Evolutionary conservation across 1,140 invertebrate genomes (phyloP), one percentile per base, ranked within the genome.

Genomic region (Tachypleus tridentatus): DNA sequence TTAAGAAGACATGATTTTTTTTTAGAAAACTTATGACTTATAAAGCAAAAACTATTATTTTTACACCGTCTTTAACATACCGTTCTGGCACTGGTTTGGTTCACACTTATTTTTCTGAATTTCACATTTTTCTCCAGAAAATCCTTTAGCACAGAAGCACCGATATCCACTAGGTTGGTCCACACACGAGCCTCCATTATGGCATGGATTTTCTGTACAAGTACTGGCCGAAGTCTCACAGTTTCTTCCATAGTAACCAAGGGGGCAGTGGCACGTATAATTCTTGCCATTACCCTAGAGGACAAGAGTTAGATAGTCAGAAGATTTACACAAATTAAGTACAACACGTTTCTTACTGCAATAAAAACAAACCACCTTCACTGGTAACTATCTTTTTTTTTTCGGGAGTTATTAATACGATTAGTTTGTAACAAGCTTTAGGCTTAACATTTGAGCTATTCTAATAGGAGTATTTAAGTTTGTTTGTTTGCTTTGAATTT

Each of bases 31-130:
- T 29, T 29, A 29, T 29, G 29, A 29, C 29, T 29, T 29, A 29
- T 29, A 29, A 29, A 29, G 29, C 29, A 29, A 29, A 29, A 29
- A 29, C 29, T 0, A 29, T 29, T 29, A 29, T 29, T 29, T 29
- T 29, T 29, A 29, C 29, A 29, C 29, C 29, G 29, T 29, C 29
- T 29, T 29, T 29, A 62, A 62, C 63, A 64, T 70, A 70, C 90
- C 91, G 77, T 97, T 91, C 63, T 85, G 80, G 75, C 94, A 97
- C 0, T 88, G 85, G 69, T 87, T 85, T 3, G 87, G 85, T 4
- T 82, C 81, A 76, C 93, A 97, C 53, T 89, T 86, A 74, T 93
- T 86, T n/a, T 87, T 78, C 61, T 78, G 85, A 2, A 82, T 77
- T 52, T 91, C 88, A 79, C 93, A 97, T 69, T 86, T 86, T 47